phyloP scores from a whole-genome alignment of 2,797 vertebrate species.

The Parotocinclus haroldoi region DNA sequence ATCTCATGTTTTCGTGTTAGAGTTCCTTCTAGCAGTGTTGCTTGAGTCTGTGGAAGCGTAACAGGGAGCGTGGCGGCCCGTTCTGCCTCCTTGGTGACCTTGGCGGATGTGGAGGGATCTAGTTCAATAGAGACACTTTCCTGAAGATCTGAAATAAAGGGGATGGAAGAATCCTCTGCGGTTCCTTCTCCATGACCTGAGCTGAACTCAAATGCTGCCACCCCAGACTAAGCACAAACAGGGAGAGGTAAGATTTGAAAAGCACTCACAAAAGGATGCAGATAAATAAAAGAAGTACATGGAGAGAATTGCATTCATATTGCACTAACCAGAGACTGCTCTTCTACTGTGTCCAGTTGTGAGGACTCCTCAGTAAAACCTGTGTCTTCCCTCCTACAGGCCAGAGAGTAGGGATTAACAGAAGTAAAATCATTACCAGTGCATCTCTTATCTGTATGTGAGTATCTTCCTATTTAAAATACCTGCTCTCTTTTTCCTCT shows the following conservation, averaged over 20 bases:
- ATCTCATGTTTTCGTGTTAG: slow-evolving; percentile 88
- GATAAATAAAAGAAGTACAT: slow-evolving; percentile 10
- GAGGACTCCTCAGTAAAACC: slow-evolving; percentile 75
- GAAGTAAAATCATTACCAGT: background rate
- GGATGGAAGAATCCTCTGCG: slow-evolving; percentile 56
- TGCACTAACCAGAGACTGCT: slow-evolving; percentile 68
- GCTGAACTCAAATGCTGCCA: slow-evolving; percentile 57
- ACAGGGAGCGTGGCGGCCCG: slow-evolving; percentile 77
- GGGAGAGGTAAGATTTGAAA: background rate
- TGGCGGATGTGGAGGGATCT: slow-evolving; percentile 56
- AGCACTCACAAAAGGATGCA: background rate
- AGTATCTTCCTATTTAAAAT: background rate
- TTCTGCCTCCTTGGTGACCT: slow-evolving; percentile 61
- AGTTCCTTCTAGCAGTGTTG: slow-evolving; percentile 80
- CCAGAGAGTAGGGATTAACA: slow-evolving; percentile 17
- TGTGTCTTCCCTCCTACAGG: slow-evolving; percentile 72
- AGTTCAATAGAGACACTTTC: slow-evolving; percentile 66
- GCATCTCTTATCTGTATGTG: too few relatives aligned
- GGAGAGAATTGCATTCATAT: background rate
- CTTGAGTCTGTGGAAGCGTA: slow-evolving; percentile 57
- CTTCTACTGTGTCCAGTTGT: slow-evolving; percentile 63
- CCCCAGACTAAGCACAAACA: slow-evolving; percentile 55
- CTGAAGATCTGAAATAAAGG: slow-evolving; percentile 57
- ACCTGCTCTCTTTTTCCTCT: slow-evolving; percentile 71
- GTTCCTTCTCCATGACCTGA: slow-evolving; percentile 55